These are phyloP conservation scores for Onychostruthus taczanowskii DNA, from an alignment of 2,113 vertebrate species.

Conservation along the genomic window DNA sequence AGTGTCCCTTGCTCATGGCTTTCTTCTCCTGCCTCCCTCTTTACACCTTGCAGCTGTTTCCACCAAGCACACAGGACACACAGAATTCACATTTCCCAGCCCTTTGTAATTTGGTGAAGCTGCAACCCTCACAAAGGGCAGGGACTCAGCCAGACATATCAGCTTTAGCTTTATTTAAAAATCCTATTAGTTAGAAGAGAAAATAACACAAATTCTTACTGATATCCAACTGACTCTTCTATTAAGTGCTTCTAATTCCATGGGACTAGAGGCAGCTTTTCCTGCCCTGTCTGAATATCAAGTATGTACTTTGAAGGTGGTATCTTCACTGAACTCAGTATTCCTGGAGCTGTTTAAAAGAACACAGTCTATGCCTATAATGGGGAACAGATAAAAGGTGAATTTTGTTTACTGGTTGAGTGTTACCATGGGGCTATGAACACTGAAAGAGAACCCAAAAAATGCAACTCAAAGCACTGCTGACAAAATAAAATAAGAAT, in stretches of 20 bases:
- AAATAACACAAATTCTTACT: conserved; percentile 23
- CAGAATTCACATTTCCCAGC: not conserved
- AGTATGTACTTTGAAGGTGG: not conserved
- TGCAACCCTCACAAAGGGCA: not conserved
- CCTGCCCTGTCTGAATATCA: conserved; percentile 17
- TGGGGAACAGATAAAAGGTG: conserved; percentile 33
- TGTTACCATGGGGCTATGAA: not conserved
- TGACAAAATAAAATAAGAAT: conserved; percentile 5
- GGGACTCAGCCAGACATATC: not conserved
- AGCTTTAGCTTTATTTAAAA: conserved; percentile 22
- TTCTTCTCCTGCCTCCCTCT: not conserved
- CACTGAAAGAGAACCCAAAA: not conserved
- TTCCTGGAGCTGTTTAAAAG: conserved; percentile 1
- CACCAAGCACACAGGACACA: not conserved
- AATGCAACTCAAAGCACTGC: not conserved
- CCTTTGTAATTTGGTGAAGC: not conserved
- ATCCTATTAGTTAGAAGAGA: conserved; percentile 9
- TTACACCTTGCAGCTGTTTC: not conserved
- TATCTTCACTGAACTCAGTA: not conserved
- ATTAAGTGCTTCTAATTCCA: conserved; percentile 25
- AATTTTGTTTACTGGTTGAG: conserved; percentile 35
- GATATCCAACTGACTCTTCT: not conserved
- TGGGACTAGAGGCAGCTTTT: not conserved
- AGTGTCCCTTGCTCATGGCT: not conserved
- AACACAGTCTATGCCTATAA: not conserved